phyloP scores from a whole-genome alignment of 2,888 invertebrate species.

The Galeopsomyia nigrocyanea region DNA sequence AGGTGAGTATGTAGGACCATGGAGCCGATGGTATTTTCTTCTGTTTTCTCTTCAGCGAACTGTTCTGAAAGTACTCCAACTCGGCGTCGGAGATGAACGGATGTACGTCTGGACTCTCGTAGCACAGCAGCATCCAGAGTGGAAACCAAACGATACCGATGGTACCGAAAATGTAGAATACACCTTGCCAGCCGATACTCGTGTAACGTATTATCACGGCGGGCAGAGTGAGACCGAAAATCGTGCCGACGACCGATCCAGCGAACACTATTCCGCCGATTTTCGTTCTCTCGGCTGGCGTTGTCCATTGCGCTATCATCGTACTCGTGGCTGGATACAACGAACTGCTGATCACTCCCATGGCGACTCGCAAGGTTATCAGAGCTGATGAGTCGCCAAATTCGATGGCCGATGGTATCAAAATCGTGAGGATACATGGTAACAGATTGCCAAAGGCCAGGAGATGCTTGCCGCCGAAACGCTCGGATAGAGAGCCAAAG shows the following conservation, averaged over 20 bases:
- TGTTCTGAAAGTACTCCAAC: constrained; percentile 52
- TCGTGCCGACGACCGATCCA: constrained; percentile 46
- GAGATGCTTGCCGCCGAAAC: constrained; percentile 86
- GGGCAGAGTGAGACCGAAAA: constrained; percentile 76
- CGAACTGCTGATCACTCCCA: constrained; percentile 86
- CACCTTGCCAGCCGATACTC: constrained; percentile 78
- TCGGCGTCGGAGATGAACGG: constrained; percentile 59
- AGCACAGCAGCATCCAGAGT: constrained; percentile 71
- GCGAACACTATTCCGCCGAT: constrained; percentile 36
- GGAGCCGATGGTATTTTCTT: constrained; percentile 46
- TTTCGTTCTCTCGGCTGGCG: constrained; percentile 71
- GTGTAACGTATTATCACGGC: constrained; percentile 73
- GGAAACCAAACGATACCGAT: constrained; percentile 80
- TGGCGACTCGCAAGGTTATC: constrained; percentile 78
- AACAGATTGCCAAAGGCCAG: constrained; percentile 82
- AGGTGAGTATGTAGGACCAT: constrained; percentile 61
- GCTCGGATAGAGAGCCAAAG: constrained; percentile 82
- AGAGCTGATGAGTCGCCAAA: constrained; percentile 76
- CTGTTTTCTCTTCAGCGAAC: constrained; percentile 49
- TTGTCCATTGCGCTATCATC: constrained; percentile 83
- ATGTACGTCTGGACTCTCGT: constrained; percentile 58
- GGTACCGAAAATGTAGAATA: constrained; percentile 83
- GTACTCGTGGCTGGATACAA: constrained; percentile 85
- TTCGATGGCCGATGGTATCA: constrained; percentile 80
- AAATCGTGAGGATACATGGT: constrained; percentile 81